Evolutionary conservation across 23 tunicate species (phyloP).

Genomic region (Phallusia fumigata): DNA sequence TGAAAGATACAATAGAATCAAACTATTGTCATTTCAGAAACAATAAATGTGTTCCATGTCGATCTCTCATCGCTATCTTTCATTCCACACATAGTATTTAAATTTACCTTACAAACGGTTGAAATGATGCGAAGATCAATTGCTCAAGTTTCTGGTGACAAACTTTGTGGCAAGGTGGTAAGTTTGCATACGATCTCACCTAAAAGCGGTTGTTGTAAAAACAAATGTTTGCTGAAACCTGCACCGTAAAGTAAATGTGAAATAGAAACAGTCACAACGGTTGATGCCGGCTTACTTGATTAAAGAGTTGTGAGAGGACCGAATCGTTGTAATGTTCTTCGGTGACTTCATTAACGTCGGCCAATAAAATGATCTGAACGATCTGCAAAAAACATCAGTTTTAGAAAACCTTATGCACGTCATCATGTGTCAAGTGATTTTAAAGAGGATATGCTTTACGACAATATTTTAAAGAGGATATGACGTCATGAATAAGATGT

Average conservation of each 20-base stretch:
- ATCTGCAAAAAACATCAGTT: conserved; percentile 22
- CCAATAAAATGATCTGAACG: conserved; percentile 41
- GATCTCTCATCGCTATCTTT: too few relatives aligned
- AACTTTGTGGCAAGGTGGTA: conserved; percentile 16
- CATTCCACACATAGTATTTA: too few relatives aligned
- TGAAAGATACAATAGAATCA: too few relatives aligned
- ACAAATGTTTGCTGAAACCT: neutral
- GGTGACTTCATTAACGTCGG: conserved; percentile 27
- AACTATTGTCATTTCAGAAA: neutral
- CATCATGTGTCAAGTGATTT: too few relatives aligned
- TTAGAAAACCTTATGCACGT: too few relatives aligned
- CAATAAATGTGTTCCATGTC: too few relatives aligned
- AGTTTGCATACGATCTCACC: conserved; percentile 53
- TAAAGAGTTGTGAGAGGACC: conserved; percentile 20
- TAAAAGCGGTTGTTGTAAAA: neutral
- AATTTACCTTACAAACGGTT: conserved; percentile 56
- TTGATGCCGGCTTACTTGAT: conserved; percentile 25
- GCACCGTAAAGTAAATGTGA: neutral
- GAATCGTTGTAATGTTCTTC: neutral
- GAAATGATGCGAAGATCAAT: neutral
- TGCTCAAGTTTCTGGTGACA: conserved; percentile 26
- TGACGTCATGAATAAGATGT: too few relatives aligned
- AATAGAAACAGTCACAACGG: neutral
- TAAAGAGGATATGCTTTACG: too few relatives aligned
- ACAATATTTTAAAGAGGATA: too few relatives aligned